Percentiles rank a stretch among this genome's conserved stretches.
phyloP scores from a whole-genome alignment of 1,140 invertebrate species.

The Bombus haemorrhoidalis region DNA sequence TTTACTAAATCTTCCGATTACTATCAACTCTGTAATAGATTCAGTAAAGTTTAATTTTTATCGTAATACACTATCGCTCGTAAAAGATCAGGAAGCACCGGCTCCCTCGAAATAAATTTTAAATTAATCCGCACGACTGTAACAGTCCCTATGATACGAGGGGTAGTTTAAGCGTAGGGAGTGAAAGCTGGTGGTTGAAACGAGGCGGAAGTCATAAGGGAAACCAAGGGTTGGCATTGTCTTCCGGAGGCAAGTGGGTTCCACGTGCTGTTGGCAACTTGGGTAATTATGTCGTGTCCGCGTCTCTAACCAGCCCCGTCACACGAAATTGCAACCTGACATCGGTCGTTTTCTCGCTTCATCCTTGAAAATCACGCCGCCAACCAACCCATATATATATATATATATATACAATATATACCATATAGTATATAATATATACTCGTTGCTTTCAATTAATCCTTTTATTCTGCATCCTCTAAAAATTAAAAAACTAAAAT shows the following conservation, averaged over 20 bases:
- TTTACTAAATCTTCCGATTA: too few species aligned
- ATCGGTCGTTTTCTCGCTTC: constrained; percentile 7
- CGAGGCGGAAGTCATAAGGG: constrained; percentile 57
- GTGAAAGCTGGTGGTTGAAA: background rate
- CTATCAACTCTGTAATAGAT: too few species aligned
- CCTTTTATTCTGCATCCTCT: constrained; percentile 47
- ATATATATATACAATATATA: background rate
- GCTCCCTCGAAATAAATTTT: constrained; percentile 2
- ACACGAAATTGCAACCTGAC: constrained; percentile 61
- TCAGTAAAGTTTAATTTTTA: too few species aligned
- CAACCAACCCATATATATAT: background rate
- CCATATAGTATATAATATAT: background rate
- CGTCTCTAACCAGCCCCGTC: constrained; percentile 57
- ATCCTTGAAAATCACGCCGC: background rate
- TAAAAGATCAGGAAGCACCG: background rate
- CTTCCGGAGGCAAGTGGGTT: constrained; percentile 36
- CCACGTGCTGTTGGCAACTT: constrained; percentile 59
- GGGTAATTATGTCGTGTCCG: constrained; percentile 64
- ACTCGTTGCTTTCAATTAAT: constrained; percentile 59
- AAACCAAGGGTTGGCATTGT: constrained; percentile 46
- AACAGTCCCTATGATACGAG: background rate
- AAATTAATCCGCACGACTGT: constrained; percentile 49
- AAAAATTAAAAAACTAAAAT: too few species aligned
- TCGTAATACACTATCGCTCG: too few species aligned
- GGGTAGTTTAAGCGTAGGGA: background rate